phyloP scores from a whole-genome alignment of 2,113 vertebrate species.

The Pantherophis guttatus region DNA sequence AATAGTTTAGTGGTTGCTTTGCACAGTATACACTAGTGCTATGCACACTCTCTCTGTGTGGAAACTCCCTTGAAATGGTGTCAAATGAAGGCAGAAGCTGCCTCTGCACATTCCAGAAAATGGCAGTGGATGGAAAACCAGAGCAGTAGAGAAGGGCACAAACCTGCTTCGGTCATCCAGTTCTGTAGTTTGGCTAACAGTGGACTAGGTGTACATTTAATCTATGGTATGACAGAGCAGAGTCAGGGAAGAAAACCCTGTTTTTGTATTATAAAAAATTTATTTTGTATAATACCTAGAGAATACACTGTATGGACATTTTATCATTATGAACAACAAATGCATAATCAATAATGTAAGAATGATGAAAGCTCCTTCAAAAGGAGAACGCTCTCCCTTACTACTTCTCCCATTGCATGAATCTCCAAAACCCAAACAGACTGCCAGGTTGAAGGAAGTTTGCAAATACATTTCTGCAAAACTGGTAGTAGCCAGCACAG shows the following conservation, averaged over 20 bases:
- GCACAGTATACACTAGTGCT: neutral
- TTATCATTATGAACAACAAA: neutral
- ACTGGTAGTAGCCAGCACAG: slow-evolving; percentile 53
- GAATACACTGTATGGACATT: neutral
- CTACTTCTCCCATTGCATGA: neutral
- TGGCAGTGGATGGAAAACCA: neutral
- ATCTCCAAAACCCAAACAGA: slow-evolving; percentile 1
- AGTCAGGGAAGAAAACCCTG: neutral
- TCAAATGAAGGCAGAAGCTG: neutral
- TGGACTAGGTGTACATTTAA: neutral
- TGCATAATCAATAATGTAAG: neutral
- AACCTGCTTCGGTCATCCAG: neutral
- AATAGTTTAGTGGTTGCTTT: neutral
- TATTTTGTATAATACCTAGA: neutral
- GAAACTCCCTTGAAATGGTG: neutral
- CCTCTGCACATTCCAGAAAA: neutral
- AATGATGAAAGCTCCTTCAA: neutral
- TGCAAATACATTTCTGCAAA: slow-evolving; percentile 33
- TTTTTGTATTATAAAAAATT: neutral
- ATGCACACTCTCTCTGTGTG: neutral
- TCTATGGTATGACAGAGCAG: neutral
- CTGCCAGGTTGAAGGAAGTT: neutral
- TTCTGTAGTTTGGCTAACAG: neutral
- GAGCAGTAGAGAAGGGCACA: neutral
- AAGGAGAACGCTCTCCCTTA: neutral